A percentile compares a stretch with the other conserved stretches of the same genome.
These are phyloP conservation scores for Elymnias hypermnestra DNA, from an alignment of 1,140 invertebrate genomes.

Conservation along the genomic window DNA sequence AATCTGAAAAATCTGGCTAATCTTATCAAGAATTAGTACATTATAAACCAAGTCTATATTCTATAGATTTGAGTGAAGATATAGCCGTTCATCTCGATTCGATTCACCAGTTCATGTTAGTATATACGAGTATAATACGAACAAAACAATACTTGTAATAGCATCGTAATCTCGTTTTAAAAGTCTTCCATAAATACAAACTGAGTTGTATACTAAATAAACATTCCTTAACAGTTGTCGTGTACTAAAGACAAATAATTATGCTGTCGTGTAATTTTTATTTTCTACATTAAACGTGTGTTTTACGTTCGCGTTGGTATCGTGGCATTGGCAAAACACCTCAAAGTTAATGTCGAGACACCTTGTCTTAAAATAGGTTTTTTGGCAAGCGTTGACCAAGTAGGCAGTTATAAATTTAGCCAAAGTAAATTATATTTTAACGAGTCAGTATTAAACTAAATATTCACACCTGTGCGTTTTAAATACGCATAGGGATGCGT, in stretches of 20 bases:
- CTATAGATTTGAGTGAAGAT: too few species aligned
- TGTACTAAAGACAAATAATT: not conserved
- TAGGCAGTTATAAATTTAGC: conserved; percentile 28
- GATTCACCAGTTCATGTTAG: too few species aligned
- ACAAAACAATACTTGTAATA: too few species aligned
- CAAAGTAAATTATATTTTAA: conserved; percentile 27
- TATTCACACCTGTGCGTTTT: conserved; percentile 31
- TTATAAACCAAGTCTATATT: too few species aligned
- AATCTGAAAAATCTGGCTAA: too few species aligned
- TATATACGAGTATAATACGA: too few species aligned
- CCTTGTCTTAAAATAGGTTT: conserved; percentile 34
- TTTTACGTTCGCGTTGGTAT: conserved; percentile 16
- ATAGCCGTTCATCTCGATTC: too few species aligned
- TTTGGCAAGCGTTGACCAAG: conserved; percentile 37
- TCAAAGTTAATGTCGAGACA: conserved; percentile 37
- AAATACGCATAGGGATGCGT: conserved; percentile 27
- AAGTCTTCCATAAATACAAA: too few species aligned
- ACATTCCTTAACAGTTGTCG: too few species aligned
- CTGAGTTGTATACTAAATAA: too few species aligned
- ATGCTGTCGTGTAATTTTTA: not conserved
- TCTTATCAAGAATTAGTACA: too few species aligned
- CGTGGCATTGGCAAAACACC: conserved; percentile 36
- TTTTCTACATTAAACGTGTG: conserved; percentile 12
- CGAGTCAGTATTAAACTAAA: conserved; percentile 34
- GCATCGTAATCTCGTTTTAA: too few species aligned